Percentiles rank a stretch among this genome's conserved stretches.
phyloP scores from a whole-genome alignment of 2,113 vertebrate species.

The Cathartes aura region DNA sequence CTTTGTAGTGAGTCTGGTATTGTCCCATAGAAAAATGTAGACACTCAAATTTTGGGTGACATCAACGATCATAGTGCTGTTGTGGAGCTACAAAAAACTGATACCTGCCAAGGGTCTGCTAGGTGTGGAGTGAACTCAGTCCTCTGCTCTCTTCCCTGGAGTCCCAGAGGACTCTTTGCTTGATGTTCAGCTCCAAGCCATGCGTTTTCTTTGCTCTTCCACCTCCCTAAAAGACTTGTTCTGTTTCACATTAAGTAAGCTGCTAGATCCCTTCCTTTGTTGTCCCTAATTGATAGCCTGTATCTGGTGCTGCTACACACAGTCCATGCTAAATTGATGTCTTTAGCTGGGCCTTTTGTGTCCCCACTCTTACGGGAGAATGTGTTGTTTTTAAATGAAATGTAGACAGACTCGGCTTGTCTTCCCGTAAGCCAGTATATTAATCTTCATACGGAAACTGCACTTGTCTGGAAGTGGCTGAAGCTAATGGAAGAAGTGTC shows the following conservation, averaged over 20 bases:
- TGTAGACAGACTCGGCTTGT: accelerated
- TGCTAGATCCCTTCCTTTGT: not conserved
- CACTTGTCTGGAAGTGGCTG: not conserved
- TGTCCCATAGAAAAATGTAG: not conserved
- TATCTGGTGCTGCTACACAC: not conserved
- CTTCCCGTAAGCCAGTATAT: not conserved
- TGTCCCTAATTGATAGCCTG: not conserved
- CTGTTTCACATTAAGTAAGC: not conserved
- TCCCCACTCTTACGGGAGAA: accelerated
- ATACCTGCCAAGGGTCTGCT: not conserved
- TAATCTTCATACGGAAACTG: not conserved
- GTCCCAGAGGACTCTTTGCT: not conserved
- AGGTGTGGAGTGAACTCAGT: not conserved
- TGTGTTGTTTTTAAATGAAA: not conserved
- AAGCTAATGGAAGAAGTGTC: not conserved
- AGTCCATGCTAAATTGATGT: not conserved
- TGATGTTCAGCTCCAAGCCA: not conserved
- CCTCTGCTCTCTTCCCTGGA: not conserved
- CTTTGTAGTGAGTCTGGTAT: not conserved
- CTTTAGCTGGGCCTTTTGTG: not conserved
- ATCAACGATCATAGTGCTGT: accelerated
- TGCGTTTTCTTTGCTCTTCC: not conserved
- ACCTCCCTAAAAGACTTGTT: not conserved
- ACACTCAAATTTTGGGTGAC: not conserved
- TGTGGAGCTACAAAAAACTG: not conserved